Conservation (phyloP, 2,888 invertebrate species). For the Cheilosia vernalis region DNA sequence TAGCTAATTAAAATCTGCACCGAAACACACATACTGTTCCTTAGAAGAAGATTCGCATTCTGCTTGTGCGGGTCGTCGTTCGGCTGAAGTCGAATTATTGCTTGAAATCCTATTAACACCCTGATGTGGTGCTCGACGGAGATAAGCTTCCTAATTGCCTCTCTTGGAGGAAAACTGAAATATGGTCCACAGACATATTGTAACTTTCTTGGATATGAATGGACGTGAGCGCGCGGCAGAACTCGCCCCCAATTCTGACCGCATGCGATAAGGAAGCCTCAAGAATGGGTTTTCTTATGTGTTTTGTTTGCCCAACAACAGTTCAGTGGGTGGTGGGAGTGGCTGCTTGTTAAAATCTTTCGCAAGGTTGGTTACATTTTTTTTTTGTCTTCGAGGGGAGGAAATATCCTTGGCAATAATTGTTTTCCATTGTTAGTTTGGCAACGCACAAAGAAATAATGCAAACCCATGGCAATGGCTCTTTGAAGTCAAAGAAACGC, state of each 20-base stretch:
- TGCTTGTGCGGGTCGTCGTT: slow-evolving; percentile 1
- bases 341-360: slow-evolving; percentile 54
- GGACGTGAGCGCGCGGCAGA: slow-evolving; percentile 13
- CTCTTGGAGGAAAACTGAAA: slow-evolving; percentile 64
- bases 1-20: slow-evolving; percentile 70
- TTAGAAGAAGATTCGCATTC: neutral
- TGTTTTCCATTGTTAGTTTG: slow-evolving; percentile 48
- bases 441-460: slow-evolving; percentile 21
- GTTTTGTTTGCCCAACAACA: slow-evolving; percentile 34
- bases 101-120: slow-evolving; percentile 71
- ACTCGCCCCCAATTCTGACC: slow-evolving; percentile 55
- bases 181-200: slow-evolving; percentile 67
- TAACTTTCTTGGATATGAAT: slow-evolving; percentile 10
- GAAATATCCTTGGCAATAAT: slow-evolving; percentile 45
- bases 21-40: neutral
- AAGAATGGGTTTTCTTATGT: slow-evolving; percentile 36
- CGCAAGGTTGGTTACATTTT: slow-evolving; percentile 44
- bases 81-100: slow-evolving; percentile 58
- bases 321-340: slow-evolving; percentile 1
- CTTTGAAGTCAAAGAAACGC: slow-evolving; percentile 36
- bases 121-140: slow-evolving; percentile 66
- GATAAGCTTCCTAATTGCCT: slow-evolving; percentile 72
- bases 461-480: slow-evolving; percentile 3
- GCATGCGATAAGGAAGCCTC: slow-evolving; percentile 65
- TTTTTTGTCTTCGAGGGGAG: slow-evolving; percentile 10